Conservation (phyloP, 2,113 vertebrate genomes). For the Gymnarchus niloticus region DNA sequence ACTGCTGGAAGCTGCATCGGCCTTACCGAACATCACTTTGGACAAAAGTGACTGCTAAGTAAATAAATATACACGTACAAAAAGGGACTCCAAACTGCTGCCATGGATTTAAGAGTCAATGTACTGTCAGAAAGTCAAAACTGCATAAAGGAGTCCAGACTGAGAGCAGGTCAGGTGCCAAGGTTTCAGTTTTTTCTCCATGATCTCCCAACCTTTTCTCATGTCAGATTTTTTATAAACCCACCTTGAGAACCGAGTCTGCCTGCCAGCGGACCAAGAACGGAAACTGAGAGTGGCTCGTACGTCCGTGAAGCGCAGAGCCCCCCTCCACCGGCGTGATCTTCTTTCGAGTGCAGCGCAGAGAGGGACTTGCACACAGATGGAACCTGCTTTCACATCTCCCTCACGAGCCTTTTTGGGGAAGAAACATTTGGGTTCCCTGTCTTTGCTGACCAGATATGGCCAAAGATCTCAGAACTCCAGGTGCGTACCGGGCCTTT, state of each 20-base stretch:
- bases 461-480: neutral
- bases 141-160: neutral
- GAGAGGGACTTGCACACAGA: neutral
- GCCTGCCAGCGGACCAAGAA: neutral
- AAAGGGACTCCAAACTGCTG: too few species aligned
- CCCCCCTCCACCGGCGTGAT: neutral
- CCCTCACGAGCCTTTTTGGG: neutral
- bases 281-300: neutral
- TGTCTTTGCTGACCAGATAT: neutral
- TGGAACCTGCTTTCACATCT: conserved; percentile 1
- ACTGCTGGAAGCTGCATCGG: too few species aligned
- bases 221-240: neutral
- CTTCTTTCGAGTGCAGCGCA: neutral
- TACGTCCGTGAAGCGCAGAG: neutral
- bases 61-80: too few species aligned
- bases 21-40: too few species aligned
- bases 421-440: neutral
- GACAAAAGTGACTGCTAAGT: neutral
- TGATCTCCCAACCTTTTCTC: too few species aligned
- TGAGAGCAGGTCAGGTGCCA: neutral
- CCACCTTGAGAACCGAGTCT: neutral
- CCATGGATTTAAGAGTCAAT: neutral
- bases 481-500: too few species aligned
- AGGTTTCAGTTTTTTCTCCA: neutral
- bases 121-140: neutral